Conservation (phyloP, 1,140 invertebrate species). For the Tyrophagus putrescentiae region DNA sequence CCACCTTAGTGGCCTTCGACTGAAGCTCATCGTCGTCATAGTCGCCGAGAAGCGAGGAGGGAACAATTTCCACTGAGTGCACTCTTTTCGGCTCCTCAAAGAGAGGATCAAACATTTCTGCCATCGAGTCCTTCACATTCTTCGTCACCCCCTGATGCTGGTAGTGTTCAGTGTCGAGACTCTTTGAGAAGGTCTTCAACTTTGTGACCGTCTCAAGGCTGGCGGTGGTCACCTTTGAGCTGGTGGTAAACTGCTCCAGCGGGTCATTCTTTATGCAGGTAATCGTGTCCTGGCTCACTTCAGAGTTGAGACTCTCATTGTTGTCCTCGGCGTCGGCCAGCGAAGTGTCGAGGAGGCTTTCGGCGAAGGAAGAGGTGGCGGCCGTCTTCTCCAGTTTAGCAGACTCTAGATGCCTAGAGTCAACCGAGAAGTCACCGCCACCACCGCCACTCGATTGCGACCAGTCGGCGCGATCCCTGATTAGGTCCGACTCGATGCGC, state of each 20-base stretch:
- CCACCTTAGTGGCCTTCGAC: background rate
- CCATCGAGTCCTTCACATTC: background rate
- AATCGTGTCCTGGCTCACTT: conserved; percentile 4
- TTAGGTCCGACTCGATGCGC: conserved; percentile 34
- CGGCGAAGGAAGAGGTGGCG: conserved; percentile 59
- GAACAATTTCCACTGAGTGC: background rate
- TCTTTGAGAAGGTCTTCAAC: background rate
- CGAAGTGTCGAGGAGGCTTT: conserved; percentile 31
- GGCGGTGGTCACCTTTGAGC: background rate
- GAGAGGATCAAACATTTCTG: background rate
- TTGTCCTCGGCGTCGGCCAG: background rate
- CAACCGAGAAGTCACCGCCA: conserved; percentile 75
- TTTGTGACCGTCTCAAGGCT: background rate
- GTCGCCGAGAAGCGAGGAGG: no score
- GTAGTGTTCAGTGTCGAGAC: background rate
- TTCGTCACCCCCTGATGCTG: background rate
- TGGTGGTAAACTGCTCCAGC: background rate
- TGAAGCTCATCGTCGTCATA: background rate
- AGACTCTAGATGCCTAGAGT: conserved; percentile 73
- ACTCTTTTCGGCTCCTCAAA: background rate
- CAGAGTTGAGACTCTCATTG: conserved; percentile 4
- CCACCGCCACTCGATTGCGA: conserved; percentile 42
- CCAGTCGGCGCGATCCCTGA: conserved; percentile 18
- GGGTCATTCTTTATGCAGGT: conserved; percentile 8
- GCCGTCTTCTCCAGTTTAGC: conserved; percentile 73